phyloP scores from a whole-genome alignment of 2,797 vertebrate species.

The Sphaeramia orbicularis region DNA sequence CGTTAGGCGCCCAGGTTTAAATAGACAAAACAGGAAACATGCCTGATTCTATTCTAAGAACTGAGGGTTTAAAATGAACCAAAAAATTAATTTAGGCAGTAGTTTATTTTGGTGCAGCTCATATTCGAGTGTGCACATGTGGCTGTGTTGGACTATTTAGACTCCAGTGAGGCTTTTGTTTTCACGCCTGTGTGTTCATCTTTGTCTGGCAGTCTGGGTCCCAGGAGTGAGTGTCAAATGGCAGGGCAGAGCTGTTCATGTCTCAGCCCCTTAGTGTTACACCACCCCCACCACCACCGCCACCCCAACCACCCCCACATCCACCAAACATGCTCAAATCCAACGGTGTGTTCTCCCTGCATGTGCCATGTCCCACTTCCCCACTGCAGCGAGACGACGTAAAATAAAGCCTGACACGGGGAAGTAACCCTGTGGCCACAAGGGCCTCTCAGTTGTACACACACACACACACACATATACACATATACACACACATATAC shows the following conservation, averaged over 20 bases:
- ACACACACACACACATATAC: background rate
- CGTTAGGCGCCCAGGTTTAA: no score
- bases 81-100: background rate
- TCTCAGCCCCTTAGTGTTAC: constrained; percentile 58
- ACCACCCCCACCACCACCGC: no score
- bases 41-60: constrained; percentile 10
- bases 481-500: constrained; percentile 5
- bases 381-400: constrained; percentile 61
- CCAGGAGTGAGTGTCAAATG: constrained; percentile 57
- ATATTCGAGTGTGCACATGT: background rate
- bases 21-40: background rate
- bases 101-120: constrained; percentile 18
- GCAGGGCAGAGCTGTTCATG: constrained; percentile 61
- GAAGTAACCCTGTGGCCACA: constrained; percentile 60
- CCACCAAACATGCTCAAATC: constrained; percentile 40
- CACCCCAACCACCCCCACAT: constrained; percentile 2
- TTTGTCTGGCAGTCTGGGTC: constrained; percentile 46
- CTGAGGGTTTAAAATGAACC: constrained; percentile 10
- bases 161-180: constrained; percentile 9
- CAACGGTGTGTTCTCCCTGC: constrained; percentile 52
- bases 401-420: constrained; percentile 63
- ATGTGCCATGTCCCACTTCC: constrained; percentile 64
- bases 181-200: constrained; percentile 20
- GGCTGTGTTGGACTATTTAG: background rate
- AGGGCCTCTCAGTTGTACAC: constrained; percentile 17